These are phyloP conservation scores for Callaeas wilsoni DNA, from an alignment of 2,113 vertebrate genomes.

Conservation along the genomic window DNA sequence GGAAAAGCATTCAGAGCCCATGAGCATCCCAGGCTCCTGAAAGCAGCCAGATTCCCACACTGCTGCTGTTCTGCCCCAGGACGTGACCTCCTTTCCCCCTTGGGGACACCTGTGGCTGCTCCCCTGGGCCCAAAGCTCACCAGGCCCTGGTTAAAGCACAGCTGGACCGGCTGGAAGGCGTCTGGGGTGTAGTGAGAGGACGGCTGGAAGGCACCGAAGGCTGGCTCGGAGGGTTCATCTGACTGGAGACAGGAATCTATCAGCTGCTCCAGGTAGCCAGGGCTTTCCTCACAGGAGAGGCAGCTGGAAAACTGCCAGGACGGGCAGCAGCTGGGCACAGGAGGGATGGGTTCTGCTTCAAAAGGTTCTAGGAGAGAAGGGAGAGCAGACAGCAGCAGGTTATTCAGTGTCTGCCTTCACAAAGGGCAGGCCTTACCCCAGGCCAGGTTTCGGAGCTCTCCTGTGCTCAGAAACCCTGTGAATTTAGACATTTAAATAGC, in stretches of 20 bases:
- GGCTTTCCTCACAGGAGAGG: conserved; percentile 69
- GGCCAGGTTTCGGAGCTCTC: neutral
- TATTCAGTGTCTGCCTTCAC: neutral
- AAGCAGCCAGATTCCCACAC: neutral
- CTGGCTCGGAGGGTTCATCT: conserved; percentile 42
- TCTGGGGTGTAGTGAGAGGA: conserved; percentile 68
- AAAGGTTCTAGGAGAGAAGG: conserved; percentile 65
- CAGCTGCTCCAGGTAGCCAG: conserved; percentile 73
- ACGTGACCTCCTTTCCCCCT: neutral
- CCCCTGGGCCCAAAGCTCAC: conserved; percentile 68
- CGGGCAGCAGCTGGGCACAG: conserved; percentile 62
- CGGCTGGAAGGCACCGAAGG: conserved; percentile 36
- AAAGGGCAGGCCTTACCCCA: neutral
- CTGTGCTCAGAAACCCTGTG: neutral
- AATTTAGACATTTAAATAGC: neutral
- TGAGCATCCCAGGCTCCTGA: neutral
- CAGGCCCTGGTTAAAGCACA: conserved; percentile 78
- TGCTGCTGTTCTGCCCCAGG: neutral
- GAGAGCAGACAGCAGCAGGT: neutral
- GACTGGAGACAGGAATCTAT: conserved; percentile 76
- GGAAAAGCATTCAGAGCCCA: neutral
- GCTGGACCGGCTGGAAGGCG: conserved; percentile 69
- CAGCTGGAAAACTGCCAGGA: conserved; percentile 67
- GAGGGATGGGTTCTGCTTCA: conserved; percentile 66
- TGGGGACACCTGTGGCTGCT: neutral